Conservation (phyloP, 2,888 invertebrate genomes). For the Dysmachus trigonus region DNA sequence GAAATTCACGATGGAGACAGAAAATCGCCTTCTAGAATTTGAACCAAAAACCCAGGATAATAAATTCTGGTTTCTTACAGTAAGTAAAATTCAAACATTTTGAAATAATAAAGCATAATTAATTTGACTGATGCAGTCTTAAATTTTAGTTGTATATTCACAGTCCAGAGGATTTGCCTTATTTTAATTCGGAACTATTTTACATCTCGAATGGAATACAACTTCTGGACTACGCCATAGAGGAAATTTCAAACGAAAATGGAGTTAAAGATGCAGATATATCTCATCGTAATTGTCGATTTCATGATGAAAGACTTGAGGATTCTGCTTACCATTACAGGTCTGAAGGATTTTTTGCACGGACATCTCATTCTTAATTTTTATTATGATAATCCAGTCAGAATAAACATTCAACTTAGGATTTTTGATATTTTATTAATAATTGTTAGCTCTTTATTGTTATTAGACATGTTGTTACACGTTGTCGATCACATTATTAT, state of each 20-base stretch:
- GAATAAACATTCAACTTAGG: too few relatives aligned
- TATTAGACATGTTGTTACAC: too few relatives aligned
- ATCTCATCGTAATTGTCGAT: constrained; percentile 56
- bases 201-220: constrained; percentile 48
- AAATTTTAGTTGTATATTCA: constrained; percentile 56
- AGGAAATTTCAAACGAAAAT: constrained; percentile 55
- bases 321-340: constrained; percentile 50
- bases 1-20: constrained; percentile 53
- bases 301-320: constrained; percentile 54
- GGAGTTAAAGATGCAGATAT: constrained; percentile 53
- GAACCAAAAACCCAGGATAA: constrained; percentile 46
- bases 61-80: constrained; percentile 54
- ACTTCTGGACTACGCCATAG: constrained; percentile 54
- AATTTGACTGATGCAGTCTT: not conserved
- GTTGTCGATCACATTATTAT: too few relatives aligned
- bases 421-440: too few relatives aligned
- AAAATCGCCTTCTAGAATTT: constrained; percentile 52
- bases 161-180: constrained; percentile 59
- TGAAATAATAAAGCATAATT: not conserved
- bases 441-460: too few relatives aligned
- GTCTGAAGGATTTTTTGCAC: not conserved
- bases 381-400: too few relatives aligned
- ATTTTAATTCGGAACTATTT: constrained; percentile 53
- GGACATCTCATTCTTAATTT: too few relatives aligned
- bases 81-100: constrained; percentile 43